Evolutionary conservation across 2,797 vertebrate genomes (phyloP).

Genomic region (Malacoctenus gilli): DNA sequence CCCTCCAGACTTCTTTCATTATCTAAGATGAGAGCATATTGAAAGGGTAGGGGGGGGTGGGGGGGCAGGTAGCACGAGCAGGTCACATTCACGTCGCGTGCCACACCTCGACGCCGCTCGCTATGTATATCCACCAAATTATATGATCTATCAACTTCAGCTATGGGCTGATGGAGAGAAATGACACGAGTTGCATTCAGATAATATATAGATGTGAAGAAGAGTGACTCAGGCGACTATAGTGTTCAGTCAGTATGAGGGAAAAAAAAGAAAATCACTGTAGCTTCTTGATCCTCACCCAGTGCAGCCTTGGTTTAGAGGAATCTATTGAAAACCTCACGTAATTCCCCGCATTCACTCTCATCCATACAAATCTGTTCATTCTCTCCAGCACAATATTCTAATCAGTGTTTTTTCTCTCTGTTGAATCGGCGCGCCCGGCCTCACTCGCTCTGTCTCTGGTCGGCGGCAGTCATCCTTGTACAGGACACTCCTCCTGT

Average conservation of each 20-base stretch:
- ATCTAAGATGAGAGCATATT: constrained; percentile 80
- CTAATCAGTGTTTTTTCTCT: constrained; percentile 50
- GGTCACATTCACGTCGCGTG: constrained; percentile 59
- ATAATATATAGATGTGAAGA: constrained; percentile 30
- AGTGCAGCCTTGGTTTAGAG: constrained; percentile 44
- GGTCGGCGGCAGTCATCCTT: constrained; percentile 49
- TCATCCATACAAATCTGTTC: constrained; percentile 55
- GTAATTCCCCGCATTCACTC: constrained; percentile 54
- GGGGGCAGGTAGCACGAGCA: constrained; percentile 63
- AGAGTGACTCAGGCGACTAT: constrained; percentile 31
- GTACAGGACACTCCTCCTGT: constrained; percentile 46
- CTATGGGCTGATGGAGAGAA: constrained; percentile 49
- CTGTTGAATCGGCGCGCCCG: constrained; percentile 42
- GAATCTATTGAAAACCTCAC: constrained; percentile 59
- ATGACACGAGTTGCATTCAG: constrained; percentile 48
- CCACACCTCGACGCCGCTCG: constrained; percentile 45
- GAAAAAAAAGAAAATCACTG: constrained; percentile 31
- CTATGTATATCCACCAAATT: constrained; percentile 52
- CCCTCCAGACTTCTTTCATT: constrained; percentile 79
- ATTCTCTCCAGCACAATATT: constrained; percentile 57
- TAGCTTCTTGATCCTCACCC: constrained; percentile 14
- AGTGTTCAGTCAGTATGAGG: constrained; percentile 49
- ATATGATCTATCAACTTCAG: constrained; percentile 65
- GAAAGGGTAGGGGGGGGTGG: constrained; percentile 68
- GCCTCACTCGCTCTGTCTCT: constrained; percentile 49